Evolutionary conservation across 2,797 vertebrate species (phyloP), one percentile per base, ranked within the genome.

Genomic region (Hippocampus kuda): DNA sequence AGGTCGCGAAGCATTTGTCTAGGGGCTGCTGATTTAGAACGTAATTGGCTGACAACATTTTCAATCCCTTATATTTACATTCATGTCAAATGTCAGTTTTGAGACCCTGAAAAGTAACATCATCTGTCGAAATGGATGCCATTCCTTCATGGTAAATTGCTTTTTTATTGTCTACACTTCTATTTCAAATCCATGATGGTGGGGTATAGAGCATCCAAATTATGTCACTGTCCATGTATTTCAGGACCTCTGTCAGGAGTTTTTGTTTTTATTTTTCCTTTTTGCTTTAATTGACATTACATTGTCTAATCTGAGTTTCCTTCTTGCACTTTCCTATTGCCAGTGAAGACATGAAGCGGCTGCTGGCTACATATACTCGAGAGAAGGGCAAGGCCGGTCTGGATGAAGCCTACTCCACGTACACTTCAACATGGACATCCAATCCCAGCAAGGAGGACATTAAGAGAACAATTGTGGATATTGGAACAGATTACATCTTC

Each of bases 401-500:
- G 10, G 77, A 84, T 0, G 16, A 73, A 0, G 89, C 91, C 1
- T 95, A 76, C 34, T 18, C 70, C 0, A 3, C 89, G 18, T 99
- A 98, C 84, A 91, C 90, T 0, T 54, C 82, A 38, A 0, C 3
- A 34, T 98, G 94, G 96, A 88, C 81, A 0, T 0, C 69, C 0
- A 85, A 68, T 0, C 87, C 93, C 0, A 72, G n/a, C 10, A 83
- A 88, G 75, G 88, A 91, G 67, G 81, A 77, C 2, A 82, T 92
- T 74, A 97, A 98, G 83, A 93, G 75, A 84, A 95, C 96, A 0
- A 71, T 93, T 18, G 90, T 97, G 71, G 88, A 84, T 0, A 68
- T 96, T 3, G 83, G 87, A 74, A 97, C 95, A 0, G 96, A 98
- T 78, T 87, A 86, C 78, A 90, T 93, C 69, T 99, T 99, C 88